Conservation (phyloP, 2,888 invertebrate genomes). For the Xestia ashworthii region DNA sequence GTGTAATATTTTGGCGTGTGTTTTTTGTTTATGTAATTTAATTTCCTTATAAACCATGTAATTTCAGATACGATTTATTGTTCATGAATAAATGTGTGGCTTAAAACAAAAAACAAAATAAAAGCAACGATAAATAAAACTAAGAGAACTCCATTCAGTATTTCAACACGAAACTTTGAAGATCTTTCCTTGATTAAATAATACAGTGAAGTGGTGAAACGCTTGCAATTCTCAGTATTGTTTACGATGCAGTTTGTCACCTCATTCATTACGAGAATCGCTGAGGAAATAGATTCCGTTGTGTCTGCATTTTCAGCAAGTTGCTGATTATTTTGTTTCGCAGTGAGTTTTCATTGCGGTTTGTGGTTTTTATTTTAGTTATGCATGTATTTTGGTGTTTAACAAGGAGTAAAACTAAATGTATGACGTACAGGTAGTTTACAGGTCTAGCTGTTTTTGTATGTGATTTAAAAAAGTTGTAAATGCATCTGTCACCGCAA, state of each 20-base stretch:
- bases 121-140: background rate
- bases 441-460: background rate
- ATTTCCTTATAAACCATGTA: too few species aligned
- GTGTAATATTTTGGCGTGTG: too few species aligned
- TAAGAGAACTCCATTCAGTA: background rate
- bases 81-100: too few species aligned
- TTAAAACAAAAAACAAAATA: background rate
- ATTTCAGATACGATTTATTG: too few species aligned
- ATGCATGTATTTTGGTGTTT: background rate
- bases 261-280: conserved; percentile 26
- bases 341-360: background rate
- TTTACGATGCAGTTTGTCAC: conserved; percentile 40
- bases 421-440: background rate
- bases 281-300: background rate
- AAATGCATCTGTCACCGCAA: too few species aligned
- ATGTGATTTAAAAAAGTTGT: background rate
- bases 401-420: background rate
- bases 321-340: background rate
- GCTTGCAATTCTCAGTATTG: conserved; percentile 21
- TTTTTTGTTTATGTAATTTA: too few species aligned
- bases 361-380: background rate
- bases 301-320: conserved; percentile 6
- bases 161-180: conserved; percentile 14
- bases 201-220: conserved; percentile 12
- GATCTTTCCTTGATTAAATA: conserved; percentile 12